Conservation (phyloP, 1,140 invertebrate species). For the Sesamia nonagrioides region DNA sequence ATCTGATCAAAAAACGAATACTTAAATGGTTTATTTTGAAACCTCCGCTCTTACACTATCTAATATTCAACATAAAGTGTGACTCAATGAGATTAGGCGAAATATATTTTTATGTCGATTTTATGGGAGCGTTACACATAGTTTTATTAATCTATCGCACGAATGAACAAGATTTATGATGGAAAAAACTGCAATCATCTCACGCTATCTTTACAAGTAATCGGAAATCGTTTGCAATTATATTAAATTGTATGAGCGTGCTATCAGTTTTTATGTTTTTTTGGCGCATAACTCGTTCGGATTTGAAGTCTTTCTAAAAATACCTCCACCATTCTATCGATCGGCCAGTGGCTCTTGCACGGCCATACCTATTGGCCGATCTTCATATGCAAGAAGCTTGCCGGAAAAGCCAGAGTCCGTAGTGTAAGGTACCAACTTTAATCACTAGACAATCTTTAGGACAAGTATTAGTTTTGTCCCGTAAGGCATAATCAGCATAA, state of each 20-base stretch:
- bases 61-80: no score
- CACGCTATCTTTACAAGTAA: slow-evolving; percentile 43
- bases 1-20: no score
- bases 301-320: slow-evolving; percentile 11
- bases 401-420: no score
- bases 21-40: no score
- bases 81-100: not conserved
- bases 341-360: not conserved
- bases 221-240: slow-evolving; percentile 46
- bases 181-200: slow-evolving; percentile 34
- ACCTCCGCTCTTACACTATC: no score
- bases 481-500: no score
- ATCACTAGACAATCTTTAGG: no score
- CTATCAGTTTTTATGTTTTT: slow-evolving; percentile 2
- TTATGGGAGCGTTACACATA: slow-evolving; percentile 7
- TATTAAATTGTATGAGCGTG: slow-evolving; percentile 14
- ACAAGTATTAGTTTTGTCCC: no score
- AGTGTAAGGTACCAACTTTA: no score
- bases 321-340: not conserved
- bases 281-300: not conserved
- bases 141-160: slow-evolving; percentile 32
- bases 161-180: slow-evolving; percentile 15
- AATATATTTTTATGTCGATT: slow-evolving; percentile 17
- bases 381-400: no score
- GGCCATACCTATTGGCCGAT: no score